Conservation (phyloP, 2,797 vertebrate genomes). For the Microctenopoma lineatum region DNA sequence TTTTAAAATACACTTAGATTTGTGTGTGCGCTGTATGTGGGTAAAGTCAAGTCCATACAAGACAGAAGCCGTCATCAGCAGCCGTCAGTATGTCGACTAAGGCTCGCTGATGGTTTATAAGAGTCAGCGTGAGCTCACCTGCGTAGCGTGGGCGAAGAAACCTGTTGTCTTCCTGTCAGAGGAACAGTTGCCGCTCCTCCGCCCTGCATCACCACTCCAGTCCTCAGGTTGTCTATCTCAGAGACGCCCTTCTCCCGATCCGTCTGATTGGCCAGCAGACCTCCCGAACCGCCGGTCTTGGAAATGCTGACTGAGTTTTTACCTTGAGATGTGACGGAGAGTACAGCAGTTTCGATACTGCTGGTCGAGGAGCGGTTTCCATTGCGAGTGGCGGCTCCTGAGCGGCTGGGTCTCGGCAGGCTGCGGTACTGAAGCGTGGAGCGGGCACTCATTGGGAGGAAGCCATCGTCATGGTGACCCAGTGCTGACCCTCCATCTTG, state of each 20-base stretch:
- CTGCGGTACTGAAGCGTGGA: slow-evolving; percentile 97
- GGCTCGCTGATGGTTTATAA: slow-evolving; percentile 13
- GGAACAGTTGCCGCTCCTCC: slow-evolving; percentile 79
- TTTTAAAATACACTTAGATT: slow-evolving; percentile 18
- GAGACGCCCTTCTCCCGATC: slow-evolving; percentile 96
- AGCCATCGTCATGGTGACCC: slow-evolving; percentile 92
- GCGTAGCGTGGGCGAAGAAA: slow-evolving; percentile 96
- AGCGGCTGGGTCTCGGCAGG: slow-evolving; percentile 94
- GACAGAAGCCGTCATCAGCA: slow-evolving; percentile 34
- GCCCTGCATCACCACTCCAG: slow-evolving; percentile 82
- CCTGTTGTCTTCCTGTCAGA: slow-evolving; percentile 89
- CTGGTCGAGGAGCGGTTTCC: slow-evolving; percentile 97
- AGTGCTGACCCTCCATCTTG: slow-evolving; percentile 76
- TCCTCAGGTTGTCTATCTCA: slow-evolving; percentile 88
- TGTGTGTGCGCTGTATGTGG: slow-evolving; percentile 12
- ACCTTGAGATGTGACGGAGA: slow-evolving; percentile 71
- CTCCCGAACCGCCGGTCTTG: slow-evolving; percentile 86
- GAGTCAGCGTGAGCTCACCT: slow-evolving; percentile 81
- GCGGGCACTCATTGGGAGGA: slow-evolving; percentile 89
- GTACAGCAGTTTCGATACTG: slow-evolving; percentile 95
- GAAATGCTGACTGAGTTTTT: slow-evolving; percentile 50
- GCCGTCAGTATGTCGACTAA: slow-evolving; percentile 30
- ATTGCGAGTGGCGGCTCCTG: slow-evolving; percentile 85
- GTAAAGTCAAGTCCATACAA: slow-evolving; percentile 53
- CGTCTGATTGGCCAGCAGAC: slow-evolving; percentile 91